These are phyloP conservation scores for Artibeus lituratus DNA, from an alignment of 2,797 vertebrate species.

Conservation along the genomic window DNA sequence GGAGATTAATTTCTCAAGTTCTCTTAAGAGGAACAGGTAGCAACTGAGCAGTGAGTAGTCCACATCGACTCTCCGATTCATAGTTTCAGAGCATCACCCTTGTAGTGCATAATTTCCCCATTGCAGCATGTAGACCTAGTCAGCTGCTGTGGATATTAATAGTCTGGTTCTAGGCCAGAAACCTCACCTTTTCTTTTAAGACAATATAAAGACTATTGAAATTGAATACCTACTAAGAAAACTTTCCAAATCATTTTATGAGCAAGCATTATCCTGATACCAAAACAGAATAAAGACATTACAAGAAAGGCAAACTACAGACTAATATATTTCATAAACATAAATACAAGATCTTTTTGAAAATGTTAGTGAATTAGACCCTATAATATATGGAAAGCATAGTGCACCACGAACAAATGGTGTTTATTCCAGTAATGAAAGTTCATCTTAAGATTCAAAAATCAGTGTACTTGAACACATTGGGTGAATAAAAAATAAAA, in stretches of 20 bases:
- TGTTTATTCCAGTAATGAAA: not conserved
- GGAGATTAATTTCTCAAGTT: not conserved
- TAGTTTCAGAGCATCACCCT: not conserved
- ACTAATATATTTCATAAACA: not conserved
- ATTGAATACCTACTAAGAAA: not conserved
- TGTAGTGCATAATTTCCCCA: not conserved
- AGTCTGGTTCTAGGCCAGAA: not conserved
- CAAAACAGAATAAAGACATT: not conserved
- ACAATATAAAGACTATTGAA: not conserved
- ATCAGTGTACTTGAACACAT: not conserved
- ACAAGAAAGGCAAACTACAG: not conserved
- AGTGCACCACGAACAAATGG: not conserved
- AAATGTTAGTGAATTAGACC: not conserved
- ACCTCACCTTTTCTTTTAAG: not conserved
- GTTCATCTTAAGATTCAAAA: not conserved
- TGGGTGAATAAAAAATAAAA: not conserved
- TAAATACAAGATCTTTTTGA: not conserved
- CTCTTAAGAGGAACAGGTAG: not conserved
- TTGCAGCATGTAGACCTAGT: not conserved
- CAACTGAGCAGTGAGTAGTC: not conserved
- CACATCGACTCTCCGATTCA: not conserved
- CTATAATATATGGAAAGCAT: not conserved
- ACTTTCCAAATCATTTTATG: not conserved
- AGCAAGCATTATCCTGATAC: not conserved
- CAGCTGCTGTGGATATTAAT: not conserved